These are phyloP conservation scores for Magallana angulata DNA, from an alignment of 1,140 invertebrate genomes.

Conservation along the genomic window DNA sequence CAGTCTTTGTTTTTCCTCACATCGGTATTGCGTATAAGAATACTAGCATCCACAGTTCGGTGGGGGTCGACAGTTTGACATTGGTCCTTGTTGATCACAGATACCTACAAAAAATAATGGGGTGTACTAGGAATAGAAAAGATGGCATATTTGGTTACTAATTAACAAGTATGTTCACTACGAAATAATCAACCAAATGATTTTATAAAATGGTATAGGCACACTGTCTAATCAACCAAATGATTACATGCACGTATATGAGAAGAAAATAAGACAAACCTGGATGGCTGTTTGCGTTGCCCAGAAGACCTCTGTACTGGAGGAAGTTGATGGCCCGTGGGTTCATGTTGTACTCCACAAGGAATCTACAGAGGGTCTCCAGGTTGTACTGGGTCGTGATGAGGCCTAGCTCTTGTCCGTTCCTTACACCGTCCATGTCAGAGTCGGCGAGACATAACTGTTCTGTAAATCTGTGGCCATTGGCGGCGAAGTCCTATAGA, in stretches of 20 bases:
- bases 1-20: background rate
- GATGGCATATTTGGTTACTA: background rate
- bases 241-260: too few relatives aligned
- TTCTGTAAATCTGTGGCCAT: background rate
- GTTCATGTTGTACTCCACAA: background rate
- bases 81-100: background rate
- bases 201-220: too few relatives aligned
- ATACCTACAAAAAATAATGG: background rate
- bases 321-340: background rate
- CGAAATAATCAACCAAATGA: too few relatives aligned
- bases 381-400: background rate
- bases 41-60: constrained; percentile 1
- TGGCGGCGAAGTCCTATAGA: background rate
- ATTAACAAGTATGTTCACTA: too few relatives aligned
- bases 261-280: background rate
- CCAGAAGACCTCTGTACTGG: background rate
- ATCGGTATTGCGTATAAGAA: background rate
- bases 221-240: too few relatives aligned
- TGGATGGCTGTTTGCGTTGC: constrained; percentile 6
- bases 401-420: background rate
- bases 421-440: background rate
- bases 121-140: background rate
- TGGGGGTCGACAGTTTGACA: background rate
- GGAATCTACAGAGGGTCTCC: background rate
- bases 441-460: constrained; percentile 6